Conservation (phyloP, 2,113 vertebrate species). For the Trematocara macrostoma region DNA sequence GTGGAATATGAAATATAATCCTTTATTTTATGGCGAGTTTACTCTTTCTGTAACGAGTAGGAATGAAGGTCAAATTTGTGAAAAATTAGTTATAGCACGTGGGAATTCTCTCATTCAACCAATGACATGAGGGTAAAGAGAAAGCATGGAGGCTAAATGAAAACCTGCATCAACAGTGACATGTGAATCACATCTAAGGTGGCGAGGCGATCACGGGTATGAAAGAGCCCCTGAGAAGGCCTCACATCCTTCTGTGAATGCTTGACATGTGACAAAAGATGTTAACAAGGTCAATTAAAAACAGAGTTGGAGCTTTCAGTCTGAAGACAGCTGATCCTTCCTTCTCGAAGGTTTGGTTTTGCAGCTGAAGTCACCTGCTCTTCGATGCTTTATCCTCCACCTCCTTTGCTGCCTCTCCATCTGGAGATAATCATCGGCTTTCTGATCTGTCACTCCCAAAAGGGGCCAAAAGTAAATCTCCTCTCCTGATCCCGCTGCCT, state of each 20-base stretch:
- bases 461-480: background rate
- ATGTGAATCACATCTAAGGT: slow-evolving; percentile 5
- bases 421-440: background rate
- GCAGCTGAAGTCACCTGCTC: background rate
- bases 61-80: background rate
- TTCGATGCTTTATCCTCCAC: background rate
- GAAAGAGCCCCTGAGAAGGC: background rate
- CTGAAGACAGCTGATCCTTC: background rate
- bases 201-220: background rate
- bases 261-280: slow-evolving; percentile 3
- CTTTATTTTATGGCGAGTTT: background rate
- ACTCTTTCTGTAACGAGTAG: background rate
- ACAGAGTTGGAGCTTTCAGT: background rate
- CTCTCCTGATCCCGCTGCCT: background rate
- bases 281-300: background rate
- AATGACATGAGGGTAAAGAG: background rate
- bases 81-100: background rate
- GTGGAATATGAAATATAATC: background rate
- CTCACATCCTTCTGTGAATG: background rate
- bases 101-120: background rate
- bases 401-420: background rate
- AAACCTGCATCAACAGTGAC: background rate
- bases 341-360: background rate
- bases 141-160: background rate
- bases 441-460: slow-evolving; percentile 6